Evolutionary conservation across 2,888 invertebrate genomes (phyloP).

Genomic region (Conops quadrifasciatus): DNA sequence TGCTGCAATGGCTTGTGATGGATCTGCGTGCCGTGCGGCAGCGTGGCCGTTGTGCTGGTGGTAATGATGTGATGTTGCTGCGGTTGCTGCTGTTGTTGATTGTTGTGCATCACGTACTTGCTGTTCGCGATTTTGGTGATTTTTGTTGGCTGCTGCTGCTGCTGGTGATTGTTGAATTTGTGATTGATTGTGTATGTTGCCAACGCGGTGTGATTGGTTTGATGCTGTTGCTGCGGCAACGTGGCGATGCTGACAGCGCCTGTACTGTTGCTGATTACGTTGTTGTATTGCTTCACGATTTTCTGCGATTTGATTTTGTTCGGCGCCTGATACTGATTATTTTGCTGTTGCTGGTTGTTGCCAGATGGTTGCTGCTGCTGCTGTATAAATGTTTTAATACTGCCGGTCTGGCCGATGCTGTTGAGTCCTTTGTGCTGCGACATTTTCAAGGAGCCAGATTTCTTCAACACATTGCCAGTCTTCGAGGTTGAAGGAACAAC

Average conservation of each 20-base stretch:
- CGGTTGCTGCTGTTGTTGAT: conserved; percentile 46
- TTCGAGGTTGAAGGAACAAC: conserved; percentile 38
- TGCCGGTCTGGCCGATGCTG: conserved; percentile 46
- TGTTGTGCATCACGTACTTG: conserved; percentile 56
- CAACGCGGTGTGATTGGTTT: conserved; percentile 39
- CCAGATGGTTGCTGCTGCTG: conserved; percentile 49
- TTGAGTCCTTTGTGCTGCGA: conserved; percentile 49
- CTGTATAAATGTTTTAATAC: conserved; percentile 49
- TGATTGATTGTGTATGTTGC: conserved; percentile 51
- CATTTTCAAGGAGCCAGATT: conserved; percentile 49
- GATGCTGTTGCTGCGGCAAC: conserved; percentile 47
- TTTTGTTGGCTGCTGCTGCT: conserved; percentile 49
- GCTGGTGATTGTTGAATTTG: conserved; percentile 47
- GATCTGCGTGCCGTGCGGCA: conserved; percentile 59
- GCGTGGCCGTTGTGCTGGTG: conserved; percentile 45
- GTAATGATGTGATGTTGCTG: conserved; percentile 44
- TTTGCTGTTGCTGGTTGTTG: conserved; percentile 45
- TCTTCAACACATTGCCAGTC: conserved; percentile 56
- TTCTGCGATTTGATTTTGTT: conserved; percentile 52
- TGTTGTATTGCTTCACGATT: conserved; percentile 61
- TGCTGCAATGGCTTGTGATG: conserved; percentile 54
- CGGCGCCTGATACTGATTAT: conserved; percentile 44
- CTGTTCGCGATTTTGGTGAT: conserved; percentile 51
- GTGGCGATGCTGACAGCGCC: conserved; percentile 53
- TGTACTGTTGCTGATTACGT: conserved; percentile 49